Conservation (phyloP, 2,113 vertebrate species). For the Gambusia holbrooki region DNA sequence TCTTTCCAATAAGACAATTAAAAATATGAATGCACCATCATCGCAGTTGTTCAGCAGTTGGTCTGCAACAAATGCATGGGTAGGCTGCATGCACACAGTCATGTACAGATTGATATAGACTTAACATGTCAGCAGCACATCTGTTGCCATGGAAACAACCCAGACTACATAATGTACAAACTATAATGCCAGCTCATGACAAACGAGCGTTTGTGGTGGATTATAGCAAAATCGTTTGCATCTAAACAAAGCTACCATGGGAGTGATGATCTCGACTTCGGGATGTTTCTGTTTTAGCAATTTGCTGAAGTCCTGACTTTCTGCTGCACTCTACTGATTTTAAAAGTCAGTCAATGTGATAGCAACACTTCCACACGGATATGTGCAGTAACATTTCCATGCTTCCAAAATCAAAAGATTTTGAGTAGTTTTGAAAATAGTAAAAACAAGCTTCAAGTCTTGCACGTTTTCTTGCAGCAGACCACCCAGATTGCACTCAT, state of each 20-base stretch:
- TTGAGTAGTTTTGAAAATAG: background rate
- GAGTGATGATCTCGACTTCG: too few species aligned
- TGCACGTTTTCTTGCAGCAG: conserved; percentile 16
- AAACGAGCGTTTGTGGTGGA: conserved; percentile 15
- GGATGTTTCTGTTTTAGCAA: too few species aligned
- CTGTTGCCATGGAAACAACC: conserved; percentile 80
- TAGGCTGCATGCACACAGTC: conserved; percentile 30
- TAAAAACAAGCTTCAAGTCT: background rate
- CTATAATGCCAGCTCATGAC: conserved; percentile 30
- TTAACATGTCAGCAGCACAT: conserved; percentile 54
- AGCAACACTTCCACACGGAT: background rate
- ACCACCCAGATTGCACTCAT: conserved; percentile 57
- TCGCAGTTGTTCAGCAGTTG: background rate
- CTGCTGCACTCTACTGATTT: too few species aligned
- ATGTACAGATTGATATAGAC: conserved; percentile 51
- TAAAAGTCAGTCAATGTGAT: too few species aligned
- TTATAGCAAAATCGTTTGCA: background rate
- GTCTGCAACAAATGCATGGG: background rate
- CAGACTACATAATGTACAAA: conserved; percentile 57
- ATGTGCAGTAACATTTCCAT: conserved; percentile 13
- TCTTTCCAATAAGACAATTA: background rate
- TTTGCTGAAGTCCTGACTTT: too few species aligned
- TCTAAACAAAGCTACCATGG: background rate
- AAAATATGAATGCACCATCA: background rate
- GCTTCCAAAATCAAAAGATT: background rate